A percentile compares a stretch with the other conserved stretches of the same genome.
Conservation (phyloP, 2,113 vertebrate genomes). For the Chloropsis cyanopogon region DNA sequence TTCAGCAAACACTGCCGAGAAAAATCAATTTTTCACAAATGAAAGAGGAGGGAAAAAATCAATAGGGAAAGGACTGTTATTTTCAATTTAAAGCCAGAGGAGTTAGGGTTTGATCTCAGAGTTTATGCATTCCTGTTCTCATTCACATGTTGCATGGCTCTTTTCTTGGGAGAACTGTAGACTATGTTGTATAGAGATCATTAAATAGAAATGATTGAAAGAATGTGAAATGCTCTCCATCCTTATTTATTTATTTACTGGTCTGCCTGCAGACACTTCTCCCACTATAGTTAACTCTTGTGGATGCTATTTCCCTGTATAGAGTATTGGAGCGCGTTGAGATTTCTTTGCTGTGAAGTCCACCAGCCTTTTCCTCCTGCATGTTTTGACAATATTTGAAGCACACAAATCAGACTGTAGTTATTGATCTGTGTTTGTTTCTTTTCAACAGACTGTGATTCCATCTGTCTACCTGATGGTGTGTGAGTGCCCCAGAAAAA, state of each 20-base stretch:
- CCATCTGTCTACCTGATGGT: constrained; percentile 62
- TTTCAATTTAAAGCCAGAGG: constrained; percentile 44
- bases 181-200: neutral
- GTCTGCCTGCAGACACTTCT: constrained; percentile 16
- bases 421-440: constrained; percentile 43
- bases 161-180: constrained; percentile 42
- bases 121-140: constrained; percentile 58
- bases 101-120: neutral
- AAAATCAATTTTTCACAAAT: constrained; percentile 61
- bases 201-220: constrained; percentile 46
- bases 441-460: constrained; percentile 45
- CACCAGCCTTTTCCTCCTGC: constrained; percentile 14
- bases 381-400: constrained; percentile 49
- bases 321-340: constrained; percentile 2
- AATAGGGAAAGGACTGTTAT: constrained; percentile 52
- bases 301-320: neutral
- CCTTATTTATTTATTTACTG: constrained; percentile 53
- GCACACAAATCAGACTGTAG: constrained; percentile 5
- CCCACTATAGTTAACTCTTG: constrained; percentile 22
- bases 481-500: constrained; percentile 17
- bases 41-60: constrained; percentile 59
- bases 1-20: neutral
- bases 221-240: neutral
- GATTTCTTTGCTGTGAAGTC: constrained; percentile 4
- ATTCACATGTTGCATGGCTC: constrained; percentile 38